Evolutionary conservation across 2,113 vertebrate genomes (phyloP).

Genomic region (Tachycineta bicolor): DNA sequence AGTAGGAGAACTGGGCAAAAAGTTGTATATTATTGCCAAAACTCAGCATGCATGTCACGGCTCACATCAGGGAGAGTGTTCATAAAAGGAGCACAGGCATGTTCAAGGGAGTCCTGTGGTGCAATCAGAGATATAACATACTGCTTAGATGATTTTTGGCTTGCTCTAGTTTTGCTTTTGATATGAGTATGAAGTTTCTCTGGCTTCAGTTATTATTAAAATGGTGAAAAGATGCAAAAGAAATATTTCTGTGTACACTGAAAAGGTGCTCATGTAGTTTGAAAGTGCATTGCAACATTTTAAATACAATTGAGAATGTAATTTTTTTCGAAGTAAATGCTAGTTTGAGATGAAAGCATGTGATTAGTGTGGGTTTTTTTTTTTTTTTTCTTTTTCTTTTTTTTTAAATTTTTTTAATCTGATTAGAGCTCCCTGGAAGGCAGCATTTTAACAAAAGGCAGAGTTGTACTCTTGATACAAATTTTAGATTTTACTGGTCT

Average conservation of each 20-base stretch:
- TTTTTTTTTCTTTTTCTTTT: background rate
- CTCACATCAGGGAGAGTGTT: slow-evolving; percentile 4
- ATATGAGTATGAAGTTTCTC: background rate
- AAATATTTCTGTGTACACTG: background rate
- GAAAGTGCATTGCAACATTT: background rate
- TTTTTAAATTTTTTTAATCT: background rate
- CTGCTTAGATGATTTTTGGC: slow-evolving; percentile 14
- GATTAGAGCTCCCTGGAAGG: background rate
- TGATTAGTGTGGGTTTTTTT: background rate
- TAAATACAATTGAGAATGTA: background rate
- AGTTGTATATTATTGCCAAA: background rate
- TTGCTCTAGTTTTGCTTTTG: slow-evolving; percentile 12
- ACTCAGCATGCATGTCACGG: background rate
- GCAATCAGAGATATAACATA: background rate
- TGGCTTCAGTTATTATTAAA: slow-evolving; percentile 14
- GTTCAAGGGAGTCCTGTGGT: background rate
- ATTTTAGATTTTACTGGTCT: background rate
- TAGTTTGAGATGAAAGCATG: background rate
- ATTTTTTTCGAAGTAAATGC: background rate
- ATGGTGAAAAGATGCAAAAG: background rate
- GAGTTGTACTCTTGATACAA: background rate
- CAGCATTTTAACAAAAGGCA: slow-evolving; percentile 11
- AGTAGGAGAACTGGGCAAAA: background rate
- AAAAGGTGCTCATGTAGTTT: background rate
- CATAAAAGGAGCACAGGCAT: background rate